Conservation (phyloP, 2,113 vertebrate species). For the Carettochelys insculpta region DNA sequence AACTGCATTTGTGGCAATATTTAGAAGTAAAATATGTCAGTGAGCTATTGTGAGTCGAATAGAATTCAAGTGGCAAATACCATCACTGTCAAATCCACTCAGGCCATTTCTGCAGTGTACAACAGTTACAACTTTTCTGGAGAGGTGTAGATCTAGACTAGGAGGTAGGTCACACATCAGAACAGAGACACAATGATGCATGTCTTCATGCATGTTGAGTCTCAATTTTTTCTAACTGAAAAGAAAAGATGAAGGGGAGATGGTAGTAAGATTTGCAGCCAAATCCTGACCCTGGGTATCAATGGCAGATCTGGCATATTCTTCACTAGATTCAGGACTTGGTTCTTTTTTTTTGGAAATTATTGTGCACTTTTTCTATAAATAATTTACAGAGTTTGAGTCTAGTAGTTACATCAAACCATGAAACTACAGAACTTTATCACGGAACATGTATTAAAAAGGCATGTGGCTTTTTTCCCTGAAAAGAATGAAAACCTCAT, state of each 20-base stretch:
- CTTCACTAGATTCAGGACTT: background rate
- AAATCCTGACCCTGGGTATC: background rate
- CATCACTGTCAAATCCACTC: background rate
- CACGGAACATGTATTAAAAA: background rate
- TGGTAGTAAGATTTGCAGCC: background rate
- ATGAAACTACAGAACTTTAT: conserved; percentile 18
- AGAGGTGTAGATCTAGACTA: background rate
- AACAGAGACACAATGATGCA: background rate
- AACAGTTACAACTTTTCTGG: background rate
- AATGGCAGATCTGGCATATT: background rate
- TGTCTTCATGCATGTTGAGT: background rate
- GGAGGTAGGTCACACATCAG: background rate
- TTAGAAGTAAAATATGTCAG: background rate
- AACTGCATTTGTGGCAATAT: background rate
- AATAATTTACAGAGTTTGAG: background rate
- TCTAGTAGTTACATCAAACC: background rate
- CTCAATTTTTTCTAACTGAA: background rate
- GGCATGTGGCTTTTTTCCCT: background rate
- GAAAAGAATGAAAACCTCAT: background rate
- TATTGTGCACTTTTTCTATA: background rate
- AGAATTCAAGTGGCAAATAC: background rate
- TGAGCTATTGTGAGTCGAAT: background rate
- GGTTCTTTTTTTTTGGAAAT: background rate
- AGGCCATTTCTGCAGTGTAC: background rate
- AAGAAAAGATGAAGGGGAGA: background rate